Conservation (phyloP, 2,797 vertebrate genomes). For the Chanos chanos region DNA sequence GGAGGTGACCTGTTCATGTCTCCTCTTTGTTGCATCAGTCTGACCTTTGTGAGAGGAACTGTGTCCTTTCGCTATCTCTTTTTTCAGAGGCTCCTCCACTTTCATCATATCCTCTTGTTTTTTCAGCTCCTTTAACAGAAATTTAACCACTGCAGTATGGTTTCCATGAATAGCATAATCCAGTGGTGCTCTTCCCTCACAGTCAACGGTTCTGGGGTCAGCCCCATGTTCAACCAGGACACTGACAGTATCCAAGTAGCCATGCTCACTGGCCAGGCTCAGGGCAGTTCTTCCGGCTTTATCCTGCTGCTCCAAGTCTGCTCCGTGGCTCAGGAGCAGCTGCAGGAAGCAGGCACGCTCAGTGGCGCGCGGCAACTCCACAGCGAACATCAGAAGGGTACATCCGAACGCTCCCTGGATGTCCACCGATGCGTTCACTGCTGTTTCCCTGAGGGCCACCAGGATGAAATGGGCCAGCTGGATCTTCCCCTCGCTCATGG, state of each 20-base stretch:
- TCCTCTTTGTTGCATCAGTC: background rate
- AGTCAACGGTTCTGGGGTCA: background rate
- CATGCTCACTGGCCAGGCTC: background rate
- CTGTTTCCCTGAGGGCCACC: background rate
- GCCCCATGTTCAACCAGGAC: conserved; percentile 2
- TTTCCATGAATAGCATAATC: background rate
- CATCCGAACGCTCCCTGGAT: background rate
- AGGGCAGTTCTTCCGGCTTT: background rate
- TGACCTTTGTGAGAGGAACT: no score
- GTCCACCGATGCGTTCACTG: background rate
- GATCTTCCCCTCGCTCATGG: conserved; percentile 1
- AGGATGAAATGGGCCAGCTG: background rate
- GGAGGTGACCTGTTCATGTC: background rate
- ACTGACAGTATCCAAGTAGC: background rate
- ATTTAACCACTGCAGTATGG: conserved; percentile 8
- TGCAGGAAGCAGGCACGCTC: background rate
- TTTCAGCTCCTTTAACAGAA: background rate
- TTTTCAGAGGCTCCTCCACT: no score
- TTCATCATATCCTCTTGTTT: background rate
- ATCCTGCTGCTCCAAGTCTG: background rate
- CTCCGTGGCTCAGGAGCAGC: background rate
- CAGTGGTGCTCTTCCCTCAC: background rate
- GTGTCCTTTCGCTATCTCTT: no score
- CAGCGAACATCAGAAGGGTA: background rate
- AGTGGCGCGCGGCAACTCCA: background rate